Base-by-base conservation (phyloP, 2,888 invertebrate genomes). In the Drosophila cognata region DNA sequence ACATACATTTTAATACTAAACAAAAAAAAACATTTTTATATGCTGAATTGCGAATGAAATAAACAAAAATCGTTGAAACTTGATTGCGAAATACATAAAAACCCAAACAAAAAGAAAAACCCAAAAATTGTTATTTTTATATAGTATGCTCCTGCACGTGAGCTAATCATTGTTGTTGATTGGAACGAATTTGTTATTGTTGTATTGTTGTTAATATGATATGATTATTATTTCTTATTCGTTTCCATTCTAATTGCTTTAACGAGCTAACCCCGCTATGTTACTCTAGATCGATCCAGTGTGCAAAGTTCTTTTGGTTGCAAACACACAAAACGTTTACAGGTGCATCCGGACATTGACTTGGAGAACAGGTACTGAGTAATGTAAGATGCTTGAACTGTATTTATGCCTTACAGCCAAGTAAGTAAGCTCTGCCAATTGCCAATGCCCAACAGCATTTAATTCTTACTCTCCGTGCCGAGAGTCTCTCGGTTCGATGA, bases 251-350 rank as follows among this genome's bases (percentile, higher is more conserved):
- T 59, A 74, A 79, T 79, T 57, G 75, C 70, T 48, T 75, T 71
- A 79, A 79, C 60, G 48, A 75, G 80, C 66, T 80, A 70, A 75
- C 69, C 74, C 57, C 62, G 67, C 81, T 59, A 68, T 68, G 67
- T 68, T 65, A 80, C 71, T 76, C 53, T 71, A 76, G 66, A 72
- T 60, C 57, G 67, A 67, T 53, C 60, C 74, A 74, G 64, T 75
- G 67, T 65, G 74, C 70, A 75, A 66, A 87, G 74, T 84, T 89
- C 89, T 89, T 89, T 85, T 85, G 85, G 89, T 85, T 85, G 85
- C 85, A 88, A 88, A 84, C 72, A 72, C 57, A 73, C 67, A 72
- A 61, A 73, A 62, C 69, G 71, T 89, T 90, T 87, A 75, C 82
- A 88, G 84, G 74, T 78, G 41, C 62, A 35, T 21, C 46, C 10